Evolutionary conservation across 2,797 vertebrate genomes (phyloP), one percentile per base, ranked within the genome.

Genomic region (Cossypha caffra): DNA sequence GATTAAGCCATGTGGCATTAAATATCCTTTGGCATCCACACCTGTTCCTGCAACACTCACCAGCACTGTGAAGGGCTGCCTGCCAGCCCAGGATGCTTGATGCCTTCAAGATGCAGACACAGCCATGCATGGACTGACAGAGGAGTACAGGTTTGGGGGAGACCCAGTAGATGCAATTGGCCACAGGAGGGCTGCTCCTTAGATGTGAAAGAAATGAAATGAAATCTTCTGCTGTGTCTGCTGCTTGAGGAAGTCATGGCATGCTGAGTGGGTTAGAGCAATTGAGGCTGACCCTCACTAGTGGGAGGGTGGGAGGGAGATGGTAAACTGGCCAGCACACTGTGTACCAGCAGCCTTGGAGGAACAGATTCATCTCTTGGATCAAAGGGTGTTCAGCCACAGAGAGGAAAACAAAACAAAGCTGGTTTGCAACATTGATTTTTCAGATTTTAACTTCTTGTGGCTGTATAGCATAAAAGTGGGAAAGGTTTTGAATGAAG

Each of bases 111-210:
- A 52, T 10, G 21, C 35, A 85, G 33, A 45, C 52, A 55, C 1
- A 5, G 40, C 26, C 67, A 14, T 4, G 18, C 4, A 4, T 1
- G 2, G 48, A 31, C 19, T 0, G 0, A 25, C 0, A 2, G 40
- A 63, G 38, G 35, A 83, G n/a, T 38, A 90, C 29, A 79, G 43
- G 33, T 64, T 23, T 68, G 29, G 17, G 43, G 21, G 18, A 84
- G 18, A 55, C 62, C 50, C 0, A 0, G 10, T 0, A 0, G 20
- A n/a, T 9, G 1, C 1, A 10, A 73, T 66, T 86, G 57, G 51
- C 43, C 35, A 20, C 0, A 1, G 35, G n/a, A 9, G 5, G 8
- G n/a, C 43, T 66, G 37, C 21, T 90, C 13, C n/a, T 90, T n/a
- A 15, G 2, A 7, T 23, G 18, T 54, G 35, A 58, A 88, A 87